Base-by-base conservation (phyloP, 2,888 invertebrate genomes). In the Salticus scenicus region DNA sequence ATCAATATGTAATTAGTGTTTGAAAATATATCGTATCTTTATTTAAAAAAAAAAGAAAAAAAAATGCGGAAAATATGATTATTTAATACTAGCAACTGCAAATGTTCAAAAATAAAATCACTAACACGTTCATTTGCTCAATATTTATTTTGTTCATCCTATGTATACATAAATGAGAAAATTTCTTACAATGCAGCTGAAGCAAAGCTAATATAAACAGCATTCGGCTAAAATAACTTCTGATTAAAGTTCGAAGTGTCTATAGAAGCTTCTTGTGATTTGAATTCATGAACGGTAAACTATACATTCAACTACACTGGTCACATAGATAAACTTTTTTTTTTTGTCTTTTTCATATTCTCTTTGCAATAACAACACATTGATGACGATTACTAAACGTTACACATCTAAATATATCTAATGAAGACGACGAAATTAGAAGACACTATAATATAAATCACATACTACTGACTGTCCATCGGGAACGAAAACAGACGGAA, bases 401-500 rank as follows among this genome's bases (percentile, higher is more conserved):
- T 64, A 78, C 30, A 83, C 41, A 72, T 41, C 28, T 41, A 83
- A 30, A 75, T 37, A 27, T 31, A 31, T 67, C 33, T 76, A 63
- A 82, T n/a, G 67, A 73, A 64, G 69, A 27, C 24, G 24, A 24
- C 20, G 24, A 24, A 24, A 57, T 12, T 63, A 67, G 67, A 37
- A 37, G 57, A 63, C 30, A 63, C 41, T 30, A 66, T 76, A 17
- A 31, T 73, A 41, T 57, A 69, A 41, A 83, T 83, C 83, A 83
- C 83, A 83, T 41, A 33, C 28, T 51, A 83, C 27, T 83, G 72
- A 83, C 77, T 83, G 82, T 76, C 77, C 73, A 73, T 83, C 41
- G 63, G 64, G 47, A n/a, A n/a, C n/a, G n/a, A 77, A 73, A 64
- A 57, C 14, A 80, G 47, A 66, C 33, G 57, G 31, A 41, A n/a